These are phyloP conservation scores for Aspidoscelis tigris DNA, from an alignment of 2,113 vertebrate genomes.

Conservation along the genomic window DNA sequence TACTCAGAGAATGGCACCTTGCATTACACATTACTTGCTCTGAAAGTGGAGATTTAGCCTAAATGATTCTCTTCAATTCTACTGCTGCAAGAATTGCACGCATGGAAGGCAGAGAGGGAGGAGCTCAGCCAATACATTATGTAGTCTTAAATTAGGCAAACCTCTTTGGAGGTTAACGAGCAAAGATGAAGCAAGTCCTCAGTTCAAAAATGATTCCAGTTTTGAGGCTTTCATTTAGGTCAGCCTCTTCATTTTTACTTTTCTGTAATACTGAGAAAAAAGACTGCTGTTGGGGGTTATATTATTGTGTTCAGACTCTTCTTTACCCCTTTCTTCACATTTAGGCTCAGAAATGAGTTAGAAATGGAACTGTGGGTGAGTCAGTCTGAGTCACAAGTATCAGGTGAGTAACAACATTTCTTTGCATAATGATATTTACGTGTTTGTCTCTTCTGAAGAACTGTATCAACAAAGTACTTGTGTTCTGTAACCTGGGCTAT, in stretches of 20 bases:
- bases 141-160: no score
- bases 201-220: background rate
- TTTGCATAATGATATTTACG: background rate
- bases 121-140: no score
- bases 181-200: no score
- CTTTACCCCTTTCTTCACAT: background rate
- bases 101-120: no score
- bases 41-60: no score
- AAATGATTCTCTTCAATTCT: no score
- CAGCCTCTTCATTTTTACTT: background rate
- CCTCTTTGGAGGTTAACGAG: background rate
- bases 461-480: background rate
- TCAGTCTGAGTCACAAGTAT: constrained; percentile 23
- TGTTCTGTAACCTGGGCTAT: background rate
- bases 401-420: background rate
- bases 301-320: background rate
- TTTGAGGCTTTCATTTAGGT: background rate
- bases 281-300: background rate
- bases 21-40: no score
- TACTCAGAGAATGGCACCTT: no score
- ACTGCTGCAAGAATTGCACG: no score
- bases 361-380: constrained; percentile 20
- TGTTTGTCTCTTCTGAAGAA: background rate
- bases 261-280: background rate
- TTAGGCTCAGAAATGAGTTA: constrained; percentile 69